Conservation (phyloP, 2,888 invertebrate genomes). For the Erebia aethiops region DNA sequence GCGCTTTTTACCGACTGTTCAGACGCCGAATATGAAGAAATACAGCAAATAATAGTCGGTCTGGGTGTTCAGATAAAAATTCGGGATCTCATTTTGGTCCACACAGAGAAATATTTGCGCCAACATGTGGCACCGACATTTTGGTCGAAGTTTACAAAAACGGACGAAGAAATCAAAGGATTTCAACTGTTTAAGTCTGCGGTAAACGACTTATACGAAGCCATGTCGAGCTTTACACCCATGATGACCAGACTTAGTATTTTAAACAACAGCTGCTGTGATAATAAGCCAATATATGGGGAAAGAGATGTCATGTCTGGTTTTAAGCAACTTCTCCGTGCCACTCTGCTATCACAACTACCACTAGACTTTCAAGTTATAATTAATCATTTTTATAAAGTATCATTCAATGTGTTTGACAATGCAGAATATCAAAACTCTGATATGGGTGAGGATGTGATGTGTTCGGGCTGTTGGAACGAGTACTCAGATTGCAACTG, state of each 20-base stretch:
- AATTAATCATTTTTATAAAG: constrained; percentile 89
- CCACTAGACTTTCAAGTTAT: constrained; percentile 87
- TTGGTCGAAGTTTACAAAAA: constrained; percentile 85
- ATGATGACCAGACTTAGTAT: constrained; percentile 81
- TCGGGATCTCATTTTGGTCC: constrained; percentile 68
- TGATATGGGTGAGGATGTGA: constrained; percentile 82
- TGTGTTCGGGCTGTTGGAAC: constrained; percentile 89
- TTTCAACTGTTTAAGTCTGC: constrained; percentile 86
- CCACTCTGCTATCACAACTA: constrained; percentile 87
- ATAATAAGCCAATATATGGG: constrained; percentile 77
- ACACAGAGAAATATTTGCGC: constrained; percentile 84
- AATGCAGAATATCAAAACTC: constrained; percentile 71
- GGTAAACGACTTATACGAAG: constrained; percentile 85
- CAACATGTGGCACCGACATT: constrained; percentile 85
- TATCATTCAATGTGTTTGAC: constrained; percentile 89
- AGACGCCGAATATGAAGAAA: constrained; percentile 66
- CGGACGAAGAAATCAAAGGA: constrained; percentile 80
- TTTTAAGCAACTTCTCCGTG: constrained; percentile 85
- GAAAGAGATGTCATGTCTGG: constrained; percentile 80
- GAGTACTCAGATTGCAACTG: constrained; percentile 84
- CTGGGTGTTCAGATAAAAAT: constrained; percentile 70
- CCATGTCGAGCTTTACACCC: constrained; percentile 80
- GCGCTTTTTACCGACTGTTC: constrained; percentile 66
- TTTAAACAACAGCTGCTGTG: constrained; percentile 72
- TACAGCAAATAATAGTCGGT: constrained; percentile 66